These are phyloP conservation scores for Patella vulgata DNA, from an alignment of 1,140 invertebrate genomes.

Conservation along the genomic window DNA sequence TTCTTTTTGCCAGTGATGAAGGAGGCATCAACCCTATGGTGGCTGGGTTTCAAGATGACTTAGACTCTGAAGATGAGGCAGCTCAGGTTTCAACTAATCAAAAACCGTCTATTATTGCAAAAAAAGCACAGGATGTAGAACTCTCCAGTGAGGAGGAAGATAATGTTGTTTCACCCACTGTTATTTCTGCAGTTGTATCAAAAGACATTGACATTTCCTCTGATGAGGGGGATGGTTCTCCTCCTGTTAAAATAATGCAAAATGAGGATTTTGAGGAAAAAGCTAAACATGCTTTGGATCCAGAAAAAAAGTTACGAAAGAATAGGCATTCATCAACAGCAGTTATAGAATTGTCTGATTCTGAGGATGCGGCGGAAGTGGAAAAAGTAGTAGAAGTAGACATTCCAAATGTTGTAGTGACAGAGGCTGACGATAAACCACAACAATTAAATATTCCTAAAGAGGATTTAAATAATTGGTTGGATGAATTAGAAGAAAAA, in stretches of 20 bases:
- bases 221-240: slow-evolving; percentile 10
- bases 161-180: neutral
- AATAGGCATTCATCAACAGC: slow-evolving; percentile 14
- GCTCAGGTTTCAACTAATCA: slow-evolving; percentile 2
- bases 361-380: slow-evolving; percentile 26
- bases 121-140: neutral
- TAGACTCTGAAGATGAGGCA: slow-evolving; percentile 71
- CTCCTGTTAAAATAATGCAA: slow-evolving; percentile 16
- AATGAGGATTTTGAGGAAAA: slow-evolving; percentile 26
- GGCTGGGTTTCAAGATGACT: slow-evolving; percentile 81
- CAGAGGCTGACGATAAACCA: slow-evolving; percentile 13
- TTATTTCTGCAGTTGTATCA: neutral
- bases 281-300: neutral
- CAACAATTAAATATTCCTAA: slow-evolving; percentile 26
- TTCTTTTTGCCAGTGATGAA: slow-evolving; percentile 73
- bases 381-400: slow-evolving; percentile 17
- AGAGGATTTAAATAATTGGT: slow-evolving; percentile 36
- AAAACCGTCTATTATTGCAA: slow-evolving; percentile 13
- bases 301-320: slow-evolving; percentile 1
- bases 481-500: slow-evolving; percentile 35
- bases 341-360: slow-evolving; percentile 29
- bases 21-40: slow-evolving; percentile 86
- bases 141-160: neutral
- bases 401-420: slow-evolving; percentile 21
- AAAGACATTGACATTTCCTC: neutral